Percentiles rank a stretch among this genome's conserved stretches.
Conservation (phyloP, 2,797 vertebrate species). For the Geotrypetes seraphini region DNA sequence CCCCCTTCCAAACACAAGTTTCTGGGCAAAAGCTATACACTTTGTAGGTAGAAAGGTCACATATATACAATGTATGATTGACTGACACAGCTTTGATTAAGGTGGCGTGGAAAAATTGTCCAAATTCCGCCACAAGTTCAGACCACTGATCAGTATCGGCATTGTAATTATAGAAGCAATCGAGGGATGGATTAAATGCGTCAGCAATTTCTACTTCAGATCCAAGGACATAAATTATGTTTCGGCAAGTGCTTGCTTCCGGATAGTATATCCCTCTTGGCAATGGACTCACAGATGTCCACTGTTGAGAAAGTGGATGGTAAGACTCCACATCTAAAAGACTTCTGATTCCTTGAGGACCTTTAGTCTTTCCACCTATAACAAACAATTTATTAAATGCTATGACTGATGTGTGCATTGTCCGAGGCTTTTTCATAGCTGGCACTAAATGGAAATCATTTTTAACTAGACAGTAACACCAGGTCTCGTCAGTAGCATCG, state of each 20-base stretch:
- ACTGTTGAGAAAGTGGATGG: slow-evolving; percentile 71
- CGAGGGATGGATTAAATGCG: slow-evolving; percentile 88
- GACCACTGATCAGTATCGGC: slow-evolving; percentile 81
- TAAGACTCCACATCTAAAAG: slow-evolving; percentile 87
- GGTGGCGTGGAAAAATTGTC: slow-evolving; percentile 90
- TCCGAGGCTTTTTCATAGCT: slow-evolving; percentile 78
- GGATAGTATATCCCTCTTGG: slow-evolving; percentile 87
- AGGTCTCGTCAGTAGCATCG: slow-evolving; percentile 81
- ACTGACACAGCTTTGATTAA: slow-evolving; percentile 87
- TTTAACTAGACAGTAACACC: slow-evolving; percentile 84
- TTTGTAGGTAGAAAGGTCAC: slow-evolving; percentile 93
- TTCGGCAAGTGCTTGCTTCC: slow-evolving; percentile 79
- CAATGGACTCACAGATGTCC: slow-evolving; percentile 74
- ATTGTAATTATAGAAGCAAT: slow-evolving; percentile 89
- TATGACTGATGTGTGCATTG: slow-evolving; percentile 82
- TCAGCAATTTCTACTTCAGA: slow-evolving; percentile 87
- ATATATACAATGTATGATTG: slow-evolving; percentile 78
- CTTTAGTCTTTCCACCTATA: slow-evolving; percentile 79
- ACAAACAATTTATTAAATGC: slow-evolving; percentile 77
- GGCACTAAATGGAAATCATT: slow-evolving; percentile 64
- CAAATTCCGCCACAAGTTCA: slow-evolving; percentile 86
- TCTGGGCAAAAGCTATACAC: slow-evolving; percentile 95
- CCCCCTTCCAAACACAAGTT: slow-evolving; percentile 83
- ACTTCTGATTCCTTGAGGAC: slow-evolving; percentile 60
- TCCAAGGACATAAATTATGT: slow-evolving; percentile 83